Evolutionary conservation across 2,888 invertebrate species (phyloP).

Genomic region (Athrips mouffetella): DNA sequence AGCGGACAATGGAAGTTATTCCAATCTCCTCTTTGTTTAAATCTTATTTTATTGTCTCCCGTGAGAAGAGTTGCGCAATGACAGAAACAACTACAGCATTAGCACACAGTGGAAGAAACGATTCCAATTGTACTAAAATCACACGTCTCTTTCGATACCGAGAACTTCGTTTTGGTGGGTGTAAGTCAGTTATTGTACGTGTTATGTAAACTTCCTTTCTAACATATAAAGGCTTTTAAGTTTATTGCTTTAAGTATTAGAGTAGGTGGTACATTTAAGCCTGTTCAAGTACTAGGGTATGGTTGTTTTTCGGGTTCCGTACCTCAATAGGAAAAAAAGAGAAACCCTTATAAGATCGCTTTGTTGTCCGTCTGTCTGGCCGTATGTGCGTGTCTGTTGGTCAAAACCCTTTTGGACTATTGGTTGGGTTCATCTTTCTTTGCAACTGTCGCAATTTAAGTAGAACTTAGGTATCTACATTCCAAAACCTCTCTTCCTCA

Average conservation of each 20-base stretch:
- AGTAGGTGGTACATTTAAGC: too few relatives aligned
- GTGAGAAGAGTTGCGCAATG: constrained; percentile 40
- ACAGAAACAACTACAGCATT: constrained; percentile 35
- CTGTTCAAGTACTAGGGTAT: too few relatives aligned
- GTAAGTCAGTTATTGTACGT: background rate
- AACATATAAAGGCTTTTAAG: background rate
- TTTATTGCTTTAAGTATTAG: background rate
- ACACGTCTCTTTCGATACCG: constrained; percentile 7
- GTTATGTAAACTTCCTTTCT: constrained; percentile 11
- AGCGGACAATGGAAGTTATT: constrained; percentile 33
- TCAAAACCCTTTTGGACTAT: too few relatives aligned
- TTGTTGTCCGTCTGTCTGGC: too few relatives aligned
- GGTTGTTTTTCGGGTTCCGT: too few relatives aligned
- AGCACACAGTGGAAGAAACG: constrained; percentile 24
- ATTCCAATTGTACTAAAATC: constrained; percentile 23
- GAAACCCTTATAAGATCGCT: too few relatives aligned
- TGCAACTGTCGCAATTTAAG: too few relatives aligned
- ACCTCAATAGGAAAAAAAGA: too few relatives aligned
- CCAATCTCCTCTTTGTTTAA: constrained; percentile 28
- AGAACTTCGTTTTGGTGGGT: background rate
- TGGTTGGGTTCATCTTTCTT: too few relatives aligned
- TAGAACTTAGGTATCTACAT: too few relatives aligned
- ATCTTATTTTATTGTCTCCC: constrained; percentile 33
- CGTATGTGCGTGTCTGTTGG: too few relatives aligned
- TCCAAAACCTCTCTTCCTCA: background rate